Base-by-base conservation (phyloP, 2,797 vertebrate genomes). In the Arctocebus calabarensis region DNA sequence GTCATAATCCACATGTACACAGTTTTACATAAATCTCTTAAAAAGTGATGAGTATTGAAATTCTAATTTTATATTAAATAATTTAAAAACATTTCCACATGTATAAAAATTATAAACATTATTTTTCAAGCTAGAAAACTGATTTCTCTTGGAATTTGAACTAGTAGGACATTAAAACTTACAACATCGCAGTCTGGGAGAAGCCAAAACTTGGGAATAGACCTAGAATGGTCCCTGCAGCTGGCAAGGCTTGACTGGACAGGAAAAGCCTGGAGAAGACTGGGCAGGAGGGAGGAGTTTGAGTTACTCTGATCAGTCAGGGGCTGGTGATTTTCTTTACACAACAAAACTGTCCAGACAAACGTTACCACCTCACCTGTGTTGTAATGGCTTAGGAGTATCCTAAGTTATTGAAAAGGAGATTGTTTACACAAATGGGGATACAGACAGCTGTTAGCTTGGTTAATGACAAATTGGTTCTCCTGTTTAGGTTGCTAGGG, bases 41-140 rank as follows among this genome's bases (percentile, higher is more conserved):
- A 34, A 11, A 12, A 9, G 3, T 77, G 40, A 62, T 71, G 2
- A 0, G 32, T 52, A 59, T 57, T 68, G 12, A 93, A 88, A 59
- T 57, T 61, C 0, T 82, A 68, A 37, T 37, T 52, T 85, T 94
- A 70, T 27, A 19, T 23, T 70, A 91, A 86, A 78, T 3, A n/a
- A 74, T 92, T 40, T 57, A 0, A 61, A 87, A 70, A 73, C 7
- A 52, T 66, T 82, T 74, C 34, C 62, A 78, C 3, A 92, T 78
- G 19, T 40, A 12, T 79, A 40, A 14, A 83, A 81, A 37, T 71
- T 5, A 52, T n/a, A 37, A 7, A 1, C 8, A 62, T 71, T 90
- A 66, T 68, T 92, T 78, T 85, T 78, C n/a, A 88, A 88, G 34
- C 20, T 88, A 84, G 27, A 86, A 94, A 91, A 71, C 3, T 55